Evolutionary conservation across 2,888 invertebrate species (phyloP).

Genomic region (Meiosimyza decipiens): DNA sequence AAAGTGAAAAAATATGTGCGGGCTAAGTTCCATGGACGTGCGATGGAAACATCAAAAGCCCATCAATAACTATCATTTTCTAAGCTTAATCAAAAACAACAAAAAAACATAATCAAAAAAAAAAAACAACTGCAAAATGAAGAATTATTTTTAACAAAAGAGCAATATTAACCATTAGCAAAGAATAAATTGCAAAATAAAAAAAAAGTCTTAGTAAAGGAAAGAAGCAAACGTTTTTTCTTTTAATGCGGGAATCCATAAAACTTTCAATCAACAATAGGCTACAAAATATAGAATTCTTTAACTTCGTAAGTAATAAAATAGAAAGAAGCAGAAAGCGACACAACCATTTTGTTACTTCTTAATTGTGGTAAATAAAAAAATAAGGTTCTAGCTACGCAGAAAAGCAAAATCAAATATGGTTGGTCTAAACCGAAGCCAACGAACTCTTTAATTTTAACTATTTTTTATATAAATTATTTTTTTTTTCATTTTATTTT

Average conservation of each 20-base stretch:
- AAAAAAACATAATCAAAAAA: neutral
- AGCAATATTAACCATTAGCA: neutral
- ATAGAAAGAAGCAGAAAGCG: too few species aligned
- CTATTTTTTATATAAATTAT: neutral
- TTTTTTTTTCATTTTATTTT: neutral
- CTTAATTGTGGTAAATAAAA: too few species aligned
- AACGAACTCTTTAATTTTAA: constrained; percentile 29
- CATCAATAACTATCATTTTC: constrained; percentile 25
- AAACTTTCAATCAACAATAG: constrained; percentile 6
- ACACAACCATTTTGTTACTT: too few species aligned
- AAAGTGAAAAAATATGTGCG: neutral
- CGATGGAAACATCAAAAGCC: neutral
- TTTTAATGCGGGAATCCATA: neutral
- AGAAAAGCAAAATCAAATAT: too few species aligned
- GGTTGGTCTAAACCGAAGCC: neutral
- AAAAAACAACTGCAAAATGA: neutral
- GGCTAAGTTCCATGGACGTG: constrained; percentile 6
- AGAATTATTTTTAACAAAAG: neutral
- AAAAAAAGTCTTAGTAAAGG: too few species aligned
- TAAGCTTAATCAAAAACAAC: neutral
- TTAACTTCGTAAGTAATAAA: too few species aligned
- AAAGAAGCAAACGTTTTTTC: too few species aligned
- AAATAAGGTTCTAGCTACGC: neutral
- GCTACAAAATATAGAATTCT: neutral
- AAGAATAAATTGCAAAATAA: neutral